A percentile compares a stretch with the other conserved stretches of the same genome.
Evolutionary conservation across 2,888 invertebrate species (phyloP).

Genomic region (Spodoptera littoralis): DNA sequence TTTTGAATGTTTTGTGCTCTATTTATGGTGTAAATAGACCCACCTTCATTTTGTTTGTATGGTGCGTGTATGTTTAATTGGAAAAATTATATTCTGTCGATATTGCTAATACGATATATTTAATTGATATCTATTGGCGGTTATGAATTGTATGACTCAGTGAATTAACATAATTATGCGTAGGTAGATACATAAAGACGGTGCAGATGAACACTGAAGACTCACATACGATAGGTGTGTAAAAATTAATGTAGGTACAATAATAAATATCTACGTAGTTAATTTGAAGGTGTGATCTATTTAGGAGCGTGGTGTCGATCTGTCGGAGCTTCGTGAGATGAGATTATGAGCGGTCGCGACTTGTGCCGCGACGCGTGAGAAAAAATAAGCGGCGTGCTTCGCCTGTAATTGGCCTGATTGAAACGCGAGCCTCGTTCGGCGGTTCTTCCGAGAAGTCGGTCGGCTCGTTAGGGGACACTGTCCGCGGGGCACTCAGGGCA

Average conservation of each 20-base stretch:
- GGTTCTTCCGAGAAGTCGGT: constrained; percentile 80
- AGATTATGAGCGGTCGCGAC: constrained; percentile 57
- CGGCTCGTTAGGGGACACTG: constrained; percentile 83
- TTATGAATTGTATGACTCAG: constrained; percentile 43
- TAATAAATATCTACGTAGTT: constrained; percentile 59
- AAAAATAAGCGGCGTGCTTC: constrained; percentile 79
- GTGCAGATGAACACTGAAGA: constrained; percentile 38
- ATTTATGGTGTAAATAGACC: too few species aligned
- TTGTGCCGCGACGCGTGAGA: constrained; percentile 68
- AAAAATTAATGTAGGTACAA: constrained; percentile 57
- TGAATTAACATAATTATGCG: constrained; percentile 44
- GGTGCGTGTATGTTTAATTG: constrained; percentile 16
- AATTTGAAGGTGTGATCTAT: constrained; percentile 64
- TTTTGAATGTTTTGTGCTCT: neutral
- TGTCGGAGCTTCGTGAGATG: constrained; percentile 52
- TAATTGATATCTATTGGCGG: constrained; percentile 28
- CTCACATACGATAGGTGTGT: constrained; percentile 48
- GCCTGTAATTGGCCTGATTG: constrained; percentile 87
- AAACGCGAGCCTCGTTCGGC: constrained; percentile 82
- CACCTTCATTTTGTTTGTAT: neutral
- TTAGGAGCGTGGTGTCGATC: constrained; percentile 54
- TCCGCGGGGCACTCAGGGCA: constrained; percentile 71
- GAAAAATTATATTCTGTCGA: constrained; percentile 16
- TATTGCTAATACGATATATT: constrained; percentile 30
- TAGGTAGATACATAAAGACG: too few species aligned